Base-by-base conservation (phyloP, 2,888 invertebrate species). In the Philereme vetulata region DNA sequence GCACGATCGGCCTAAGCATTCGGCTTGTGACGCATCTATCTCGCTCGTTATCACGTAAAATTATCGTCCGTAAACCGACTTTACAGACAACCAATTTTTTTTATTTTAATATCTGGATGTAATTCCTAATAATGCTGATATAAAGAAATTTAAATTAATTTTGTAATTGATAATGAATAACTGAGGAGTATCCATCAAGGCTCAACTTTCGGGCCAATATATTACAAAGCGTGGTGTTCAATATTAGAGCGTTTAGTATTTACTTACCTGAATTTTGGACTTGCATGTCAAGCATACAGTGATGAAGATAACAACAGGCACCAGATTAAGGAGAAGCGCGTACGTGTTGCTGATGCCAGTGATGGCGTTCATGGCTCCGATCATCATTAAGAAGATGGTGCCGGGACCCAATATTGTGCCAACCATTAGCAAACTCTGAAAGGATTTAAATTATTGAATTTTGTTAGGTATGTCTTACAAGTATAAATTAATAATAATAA, bases 401-500 rank as follows among this genome's bases (percentile, higher is more conserved):
- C 96, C 97, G 0, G 97, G 97, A 0, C 97, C 97, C 55, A 97
- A 86, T 21, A 97, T 90, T 4, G 97, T 96, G 42, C 96, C 96
- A 47, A 95, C 86, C 94, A 95, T 93, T 78, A 96, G 81, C 81
- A 95, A 82, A 66, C 85, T 79, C 93, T 93, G 78, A n/a, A 81
- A 82, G 21, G 1, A 21, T 21, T 21, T 21, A 21, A 1, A 21
- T 21, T 2, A 21, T 21, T 2, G 21, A 21, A 21, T 21, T 21
- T 21, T 21, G 21, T 21, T 21, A 21, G 21, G 2, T 21, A 21
- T 21, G 21, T 21, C 21, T 21, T 21, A 21, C 21, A 21, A 21
- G 21, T 21, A 21, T 21, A 21, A 21, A 21, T 21, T 21, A 21
- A 21, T 2, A 21, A 21, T 21, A 21, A 21, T 1, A 21, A 21